Conservation (phyloP, 2,888 invertebrate genomes). For the Trisateles emortualis region DNA sequence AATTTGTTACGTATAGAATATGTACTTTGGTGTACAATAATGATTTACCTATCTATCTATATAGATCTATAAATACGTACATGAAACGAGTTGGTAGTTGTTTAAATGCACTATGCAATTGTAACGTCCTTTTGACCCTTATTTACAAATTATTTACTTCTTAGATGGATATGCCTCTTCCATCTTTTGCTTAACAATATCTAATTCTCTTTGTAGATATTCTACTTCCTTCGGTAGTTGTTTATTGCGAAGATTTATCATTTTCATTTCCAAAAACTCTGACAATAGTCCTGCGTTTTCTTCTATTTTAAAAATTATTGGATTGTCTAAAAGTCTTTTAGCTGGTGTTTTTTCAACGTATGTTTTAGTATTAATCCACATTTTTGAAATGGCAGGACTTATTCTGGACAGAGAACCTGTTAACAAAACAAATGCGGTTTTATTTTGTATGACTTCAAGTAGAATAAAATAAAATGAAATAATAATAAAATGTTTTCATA, state of each 20-base stretch:
- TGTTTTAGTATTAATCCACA: conserved; percentile 64
- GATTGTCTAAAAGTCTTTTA: conserved; percentile 61
- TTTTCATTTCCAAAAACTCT: conserved; percentile 49
- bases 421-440: conserved; percentile 68
- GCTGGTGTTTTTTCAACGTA: conserved; percentile 55
- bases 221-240: conserved; percentile 62
- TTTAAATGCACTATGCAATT: neutral
- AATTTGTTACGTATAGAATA: no score
- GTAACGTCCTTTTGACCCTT: neutral
- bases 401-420: conserved; percentile 75
- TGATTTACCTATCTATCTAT: no score
- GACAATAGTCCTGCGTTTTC: conserved; percentile 42
- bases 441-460: conserved; percentile 11
- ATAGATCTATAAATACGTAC: neutral
- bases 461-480: conserved; percentile 11
- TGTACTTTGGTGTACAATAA: no score
- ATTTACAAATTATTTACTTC: neutral
- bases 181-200: conserved; percentile 59
- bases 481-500: neutral
- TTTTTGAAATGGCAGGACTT: conserved; percentile 61
- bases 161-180: conserved; percentile 2
- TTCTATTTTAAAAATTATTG: conserved; percentile 62
- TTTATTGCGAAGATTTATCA: conserved; percentile 56
- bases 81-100: conserved; percentile 2
- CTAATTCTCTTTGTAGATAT: conserved; percentile 69